Base-by-base conservation (phyloP, 2,888 invertebrate genomes). In the Mythimna loreyi region DNA sequence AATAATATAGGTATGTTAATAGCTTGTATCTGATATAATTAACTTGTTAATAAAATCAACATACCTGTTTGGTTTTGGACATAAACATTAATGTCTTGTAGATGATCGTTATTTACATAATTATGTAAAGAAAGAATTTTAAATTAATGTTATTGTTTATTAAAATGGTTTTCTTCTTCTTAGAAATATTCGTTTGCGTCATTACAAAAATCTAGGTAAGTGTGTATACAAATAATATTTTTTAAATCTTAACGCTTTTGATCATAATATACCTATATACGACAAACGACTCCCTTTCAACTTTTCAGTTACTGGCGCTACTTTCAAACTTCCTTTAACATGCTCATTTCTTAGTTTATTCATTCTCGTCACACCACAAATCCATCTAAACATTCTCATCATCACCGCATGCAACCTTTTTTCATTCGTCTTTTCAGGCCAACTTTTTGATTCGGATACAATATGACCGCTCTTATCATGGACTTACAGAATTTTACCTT, bases 91-190 rank as follows among this genome's bases (percentile, higher is more conserved):
- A 79, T 73, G 74, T 36, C 13, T 58, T 28, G 64, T 78, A 53
- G 78, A 28, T 47, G 47, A 65, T 47, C 65, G 47, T 60, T 65
- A 78, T 75, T 64, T 78, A 57, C 75, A 78, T 75, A 78, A 78
- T 75, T 64, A 78, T 60, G 6, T 25, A 5, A 11, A 30, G 13
- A 21, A 50, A 30, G 11, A 40, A 50, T 30, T 65, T 50, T 33
- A 23, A 40, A 36, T 50, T 16, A 52, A 55, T 25, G 23, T 25
- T 8, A 16, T 25, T 49, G 11, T 49, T 49, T 23, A 23, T 23
- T 40, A 2, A 64, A 33, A n/a, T n/a, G 0, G 7, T 21, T 59
- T 21, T 40, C n/a, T 75, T 60, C 36, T 57, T 60, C 49, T 57
- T 25, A n/a, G 50, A 58, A 67, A 56, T 56, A 25, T 9, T 3